Conservation (phyloP, 2,888 invertebrate species). For the Plusia festucae region DNA sequence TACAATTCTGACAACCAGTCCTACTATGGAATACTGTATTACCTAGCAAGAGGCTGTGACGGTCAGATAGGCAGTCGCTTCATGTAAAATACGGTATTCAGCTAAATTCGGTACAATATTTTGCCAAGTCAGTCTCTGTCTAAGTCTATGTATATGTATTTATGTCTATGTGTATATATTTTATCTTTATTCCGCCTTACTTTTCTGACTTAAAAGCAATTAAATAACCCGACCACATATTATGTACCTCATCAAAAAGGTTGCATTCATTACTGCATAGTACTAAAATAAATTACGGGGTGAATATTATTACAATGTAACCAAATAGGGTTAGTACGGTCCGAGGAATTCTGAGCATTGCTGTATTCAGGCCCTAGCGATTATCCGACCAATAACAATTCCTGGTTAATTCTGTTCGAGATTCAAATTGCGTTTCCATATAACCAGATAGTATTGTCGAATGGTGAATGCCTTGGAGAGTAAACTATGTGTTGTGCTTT, state of each 20-base stretch:
- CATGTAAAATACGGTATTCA: too few species aligned
- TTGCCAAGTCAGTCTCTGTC: too few species aligned
- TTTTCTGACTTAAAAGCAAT: neutral
- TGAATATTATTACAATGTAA: conserved; percentile 10
- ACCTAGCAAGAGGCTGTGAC: too few species aligned
- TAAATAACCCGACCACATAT: neutral
- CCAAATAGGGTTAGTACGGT: neutral
- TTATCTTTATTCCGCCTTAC: too few species aligned
- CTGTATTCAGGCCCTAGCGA: neutral
- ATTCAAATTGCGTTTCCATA: conserved; percentile 13
- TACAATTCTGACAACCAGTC: too few species aligned
- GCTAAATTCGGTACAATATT: too few species aligned
- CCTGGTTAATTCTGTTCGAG: conserved; percentile 16
- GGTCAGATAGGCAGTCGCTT: too few species aligned
- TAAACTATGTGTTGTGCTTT: neutral
- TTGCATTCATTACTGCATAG: neutral
- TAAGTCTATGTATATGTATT: too few species aligned
- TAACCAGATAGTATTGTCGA: neutral
- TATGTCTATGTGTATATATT: too few species aligned
- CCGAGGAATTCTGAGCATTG: conserved; percentile 10
- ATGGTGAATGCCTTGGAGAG: neutral
- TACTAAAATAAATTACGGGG: neutral
- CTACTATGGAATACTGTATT: too few species aligned
- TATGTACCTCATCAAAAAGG: neutral
- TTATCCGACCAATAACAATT: conserved; percentile 11